These are phyloP conservation scores for Xestia c-nigrum DNA, from an alignment of 2,888 invertebrate genomes.

Conservation along the genomic window DNA sequence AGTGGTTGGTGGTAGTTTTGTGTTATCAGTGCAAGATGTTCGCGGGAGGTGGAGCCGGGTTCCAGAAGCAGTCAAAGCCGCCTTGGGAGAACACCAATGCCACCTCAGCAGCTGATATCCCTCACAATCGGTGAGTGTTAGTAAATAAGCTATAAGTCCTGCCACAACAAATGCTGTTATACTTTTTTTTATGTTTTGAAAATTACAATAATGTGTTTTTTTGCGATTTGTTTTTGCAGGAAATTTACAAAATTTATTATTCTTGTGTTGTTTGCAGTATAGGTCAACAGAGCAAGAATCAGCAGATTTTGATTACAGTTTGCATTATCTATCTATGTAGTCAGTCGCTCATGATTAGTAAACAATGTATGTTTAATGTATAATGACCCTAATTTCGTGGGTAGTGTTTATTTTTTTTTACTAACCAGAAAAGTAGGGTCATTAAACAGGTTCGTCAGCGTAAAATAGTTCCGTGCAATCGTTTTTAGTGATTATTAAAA, in stretches of 20 bases:
- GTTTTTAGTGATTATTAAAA: background rate
- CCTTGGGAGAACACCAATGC: conserved; percentile 82
- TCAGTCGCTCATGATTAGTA: too few relatives aligned
- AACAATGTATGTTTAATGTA: too few relatives aligned
- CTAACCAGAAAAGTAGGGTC: too few relatives aligned
- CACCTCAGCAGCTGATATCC: conserved; percentile 74
- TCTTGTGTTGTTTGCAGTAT: background rate
- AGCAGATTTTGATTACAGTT: background rate
- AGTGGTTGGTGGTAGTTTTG: conserved; percentile 26
- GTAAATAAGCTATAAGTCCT: background rate
- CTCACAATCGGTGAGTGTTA: conserved; percentile 78
- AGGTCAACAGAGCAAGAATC: background rate
- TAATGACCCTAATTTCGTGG: too few relatives aligned
- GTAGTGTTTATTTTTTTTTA: too few relatives aligned
- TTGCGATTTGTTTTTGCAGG: background rate
- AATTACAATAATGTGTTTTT: background rate
- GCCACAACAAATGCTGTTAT: background rate
- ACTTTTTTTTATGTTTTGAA: background rate
- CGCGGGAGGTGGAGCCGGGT: conserved; percentile 86
- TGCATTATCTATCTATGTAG: background rate
- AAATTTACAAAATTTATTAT: background rate
- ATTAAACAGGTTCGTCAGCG: too few relatives aligned
- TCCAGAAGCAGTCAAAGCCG: conserved; percentile 86
- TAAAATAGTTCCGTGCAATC: background rate
- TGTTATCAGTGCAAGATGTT: conserved; percentile 75